Evolutionary conservation across 2,888 invertebrate genomes (phyloP).

Genomic region (Aleiodes leptofemur): DNA sequence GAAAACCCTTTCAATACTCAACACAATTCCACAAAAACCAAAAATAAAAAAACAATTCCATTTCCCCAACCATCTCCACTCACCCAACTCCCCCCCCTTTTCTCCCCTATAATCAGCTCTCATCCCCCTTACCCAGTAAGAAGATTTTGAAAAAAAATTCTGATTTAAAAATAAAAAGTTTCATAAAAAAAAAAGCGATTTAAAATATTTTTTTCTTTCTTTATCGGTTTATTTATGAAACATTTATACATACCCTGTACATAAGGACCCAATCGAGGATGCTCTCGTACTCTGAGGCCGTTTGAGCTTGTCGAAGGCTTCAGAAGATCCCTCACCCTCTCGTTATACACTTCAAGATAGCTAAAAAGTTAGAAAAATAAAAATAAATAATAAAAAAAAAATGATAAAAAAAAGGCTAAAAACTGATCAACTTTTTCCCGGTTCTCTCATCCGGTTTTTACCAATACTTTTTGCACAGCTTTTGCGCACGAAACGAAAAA

Average conservation of each 20-base stretch:
- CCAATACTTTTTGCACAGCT: slow-evolving; percentile 22
- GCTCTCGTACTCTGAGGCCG: slow-evolving; percentile 84
- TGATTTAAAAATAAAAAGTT: neutral
- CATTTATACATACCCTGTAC: slow-evolving; percentile 81
- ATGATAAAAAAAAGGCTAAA: slow-evolving; percentile 4
- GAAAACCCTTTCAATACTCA: no score
- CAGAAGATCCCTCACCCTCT: slow-evolving; percentile 84
- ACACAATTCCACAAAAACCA: no score
- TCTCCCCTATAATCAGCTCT: neutral
- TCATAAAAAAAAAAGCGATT: neutral
- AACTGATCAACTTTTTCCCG: slow-evolving; percentile 29
- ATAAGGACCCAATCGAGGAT: slow-evolving; percentile 86
- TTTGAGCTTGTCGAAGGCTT: slow-evolving; percentile 68
- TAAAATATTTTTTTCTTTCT: neutral
- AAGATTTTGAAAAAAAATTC: no score
- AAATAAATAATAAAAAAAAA: neutral
- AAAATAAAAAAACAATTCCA: no score
- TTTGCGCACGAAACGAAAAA: neutral
- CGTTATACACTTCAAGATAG: slow-evolving; percentile 79
- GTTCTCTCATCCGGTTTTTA: neutral
- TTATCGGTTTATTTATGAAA: slow-evolving; percentile 19
- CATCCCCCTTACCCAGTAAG: no score
- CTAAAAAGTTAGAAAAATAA: slow-evolving; percentile 53
- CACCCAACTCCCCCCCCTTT: no score
- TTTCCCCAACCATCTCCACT: no score